Evolutionary conservation across 2,888 invertebrate species (phyloP).

Genomic region (Drosophila helvetica): DNA sequence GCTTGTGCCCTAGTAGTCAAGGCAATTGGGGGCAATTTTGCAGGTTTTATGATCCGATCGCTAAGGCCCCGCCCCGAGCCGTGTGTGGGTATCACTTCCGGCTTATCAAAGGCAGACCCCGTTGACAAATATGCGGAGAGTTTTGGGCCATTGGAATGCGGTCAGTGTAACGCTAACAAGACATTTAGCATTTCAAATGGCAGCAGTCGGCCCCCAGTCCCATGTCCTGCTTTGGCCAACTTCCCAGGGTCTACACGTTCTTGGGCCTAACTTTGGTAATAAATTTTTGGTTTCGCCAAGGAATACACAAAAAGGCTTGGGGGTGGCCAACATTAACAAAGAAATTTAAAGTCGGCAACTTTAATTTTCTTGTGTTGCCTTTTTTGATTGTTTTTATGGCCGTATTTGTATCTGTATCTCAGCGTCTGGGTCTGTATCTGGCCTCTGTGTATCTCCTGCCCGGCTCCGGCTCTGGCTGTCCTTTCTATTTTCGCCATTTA

Average conservation of each 20-base stretch:
- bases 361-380: slow-evolving; percentile 50
- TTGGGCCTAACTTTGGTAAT: slow-evolving; percentile 68
- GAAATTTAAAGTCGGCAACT: slow-evolving; percentile 71
- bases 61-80: slow-evolving; percentile 27
- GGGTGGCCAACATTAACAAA: slow-evolving; percentile 59
- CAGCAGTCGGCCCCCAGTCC: slow-evolving; percentile 15
- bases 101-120: slow-evolving; percentile 58
- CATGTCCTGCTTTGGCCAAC: slow-evolving; percentile 50
- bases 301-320: slow-evolving; percentile 9
- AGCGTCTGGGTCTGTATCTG: neutral
- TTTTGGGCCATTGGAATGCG: slow-evolving; percentile 68
- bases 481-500: slow-evolving; percentile 58
- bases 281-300: slow-evolving; percentile 66
- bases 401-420: neutral
- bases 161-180: slow-evolving; percentile 68
- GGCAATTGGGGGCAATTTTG: slow-evolving; percentile 50
- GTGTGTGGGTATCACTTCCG: slow-evolving; percentile 60
- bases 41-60: slow-evolving; percentile 75
- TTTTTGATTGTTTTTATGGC: slow-evolving; percentile 53
- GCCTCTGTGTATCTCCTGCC: neutral
- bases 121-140: slow-evolving; percentile 74
- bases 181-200: slow-evolving; percentile 71
- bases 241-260: slow-evolving; percentile 59
- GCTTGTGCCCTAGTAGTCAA: slow-evolving; percentile 15
- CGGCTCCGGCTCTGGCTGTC: slow-evolving; percentile 37